phyloP scores from a whole-genome alignment of 2,113 vertebrate genomes.

The Chaenogobius annularis region DNA sequence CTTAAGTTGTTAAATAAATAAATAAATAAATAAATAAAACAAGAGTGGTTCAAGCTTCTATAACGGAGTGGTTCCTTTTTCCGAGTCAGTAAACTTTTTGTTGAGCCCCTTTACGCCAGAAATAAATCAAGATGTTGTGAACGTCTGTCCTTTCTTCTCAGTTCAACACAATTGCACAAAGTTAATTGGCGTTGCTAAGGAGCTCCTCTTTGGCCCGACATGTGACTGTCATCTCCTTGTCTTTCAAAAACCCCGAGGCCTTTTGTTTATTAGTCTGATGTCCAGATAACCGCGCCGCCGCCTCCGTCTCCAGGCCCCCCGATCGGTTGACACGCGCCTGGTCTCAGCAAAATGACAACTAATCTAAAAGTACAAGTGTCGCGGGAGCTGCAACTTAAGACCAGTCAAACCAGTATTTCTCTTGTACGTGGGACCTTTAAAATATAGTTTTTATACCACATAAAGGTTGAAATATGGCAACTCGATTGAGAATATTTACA shows the following conservation, averaged over 20 bases:
- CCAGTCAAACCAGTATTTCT: no score
- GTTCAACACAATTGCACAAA: not conserved
- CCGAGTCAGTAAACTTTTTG: no score
- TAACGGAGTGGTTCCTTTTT: no score
- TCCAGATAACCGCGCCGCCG: slow-evolving; percentile 21
- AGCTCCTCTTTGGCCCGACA: not conserved
- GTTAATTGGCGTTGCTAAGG: not conserved
- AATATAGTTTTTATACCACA: no score
- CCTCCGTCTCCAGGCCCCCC: slow-evolving; percentile 3
- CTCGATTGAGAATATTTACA: no score
- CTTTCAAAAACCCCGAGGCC: not conserved
- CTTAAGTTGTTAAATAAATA: not conserved
- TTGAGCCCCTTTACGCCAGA: no score
- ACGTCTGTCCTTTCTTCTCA: not conserved
- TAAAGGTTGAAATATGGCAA: no score
- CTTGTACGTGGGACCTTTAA: no score
- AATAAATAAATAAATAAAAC: no score
- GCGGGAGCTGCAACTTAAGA: not conserved
- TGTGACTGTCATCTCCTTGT: not conserved
- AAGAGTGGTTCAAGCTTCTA: no score
- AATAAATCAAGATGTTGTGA: no score
- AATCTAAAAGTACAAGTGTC: slow-evolving; percentile 32
- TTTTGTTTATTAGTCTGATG: slow-evolving; percentile 2
- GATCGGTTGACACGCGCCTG: slow-evolving; percentile 33
- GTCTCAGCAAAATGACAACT: slow-evolving; percentile 43